Percentiles rank a stretch among this genome's conserved stretches.
Evolutionary conservation across 2,113 vertebrate species (phyloP).

Genomic region (Lipophrys pholis): DNA sequence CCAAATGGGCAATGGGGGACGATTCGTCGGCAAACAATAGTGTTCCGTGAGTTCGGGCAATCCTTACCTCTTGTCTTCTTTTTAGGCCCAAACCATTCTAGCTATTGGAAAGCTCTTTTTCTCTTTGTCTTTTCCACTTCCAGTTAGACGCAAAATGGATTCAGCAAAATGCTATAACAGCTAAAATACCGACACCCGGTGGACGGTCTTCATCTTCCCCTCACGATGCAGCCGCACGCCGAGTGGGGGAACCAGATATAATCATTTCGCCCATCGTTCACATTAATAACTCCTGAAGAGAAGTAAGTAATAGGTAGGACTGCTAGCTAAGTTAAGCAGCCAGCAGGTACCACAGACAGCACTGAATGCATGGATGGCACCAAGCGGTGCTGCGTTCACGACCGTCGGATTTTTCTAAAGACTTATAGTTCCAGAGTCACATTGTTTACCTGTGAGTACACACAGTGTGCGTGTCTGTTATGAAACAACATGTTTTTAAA

Average conservation of each 20-base stretch:
- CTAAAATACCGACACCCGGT: constrained; percentile 59
- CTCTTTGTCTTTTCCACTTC: constrained; percentile 87
- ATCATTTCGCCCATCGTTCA: constrained; percentile 64
- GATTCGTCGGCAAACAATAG: not conserved
- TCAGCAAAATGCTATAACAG: constrained; percentile 62
- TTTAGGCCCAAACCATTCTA: constrained; percentile 88
- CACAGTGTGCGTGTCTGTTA: no score
- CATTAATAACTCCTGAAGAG: constrained; percentile 56
- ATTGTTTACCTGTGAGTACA: no score
- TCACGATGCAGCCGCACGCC: constrained; percentile 32
- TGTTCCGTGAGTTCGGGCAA: not conserved
- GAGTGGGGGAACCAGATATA: constrained; percentile 29
- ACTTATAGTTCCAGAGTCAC: no score
- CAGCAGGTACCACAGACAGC: constrained; percentile 77
- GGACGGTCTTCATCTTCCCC: constrained; percentile 45
- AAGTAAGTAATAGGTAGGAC: constrained; percentile 70
- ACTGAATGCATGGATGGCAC: constrained; percentile 73
- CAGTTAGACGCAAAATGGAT: constrained; percentile 81
- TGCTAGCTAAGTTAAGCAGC: constrained; percentile 77
- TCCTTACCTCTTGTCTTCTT: constrained; percentile 86
- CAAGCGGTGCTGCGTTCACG: constrained; percentile 49
- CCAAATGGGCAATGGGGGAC: not conserved
- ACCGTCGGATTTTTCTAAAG: constrained; percentile 25
- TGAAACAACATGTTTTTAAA: no score
- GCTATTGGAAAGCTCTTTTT: constrained; percentile 85